Percentiles rank a stretch among this genome's conserved stretches.
These are phyloP conservation scores for Pseudomyrmex pallidus DNA, from an alignment of 1,140 invertebrate species.

Conservation along the genomic window DNA sequence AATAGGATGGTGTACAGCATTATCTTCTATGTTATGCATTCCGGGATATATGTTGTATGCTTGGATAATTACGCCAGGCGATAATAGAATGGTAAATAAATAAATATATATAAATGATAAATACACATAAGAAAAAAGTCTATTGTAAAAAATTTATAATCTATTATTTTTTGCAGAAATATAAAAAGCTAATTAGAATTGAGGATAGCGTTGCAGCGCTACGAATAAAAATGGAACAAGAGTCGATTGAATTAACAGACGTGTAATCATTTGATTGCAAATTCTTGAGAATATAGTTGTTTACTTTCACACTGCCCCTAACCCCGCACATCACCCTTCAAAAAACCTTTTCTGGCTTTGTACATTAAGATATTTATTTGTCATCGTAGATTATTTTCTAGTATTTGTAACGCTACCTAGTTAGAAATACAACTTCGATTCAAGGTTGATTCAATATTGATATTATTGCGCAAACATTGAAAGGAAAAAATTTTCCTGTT, in stretches of 20 bases:
- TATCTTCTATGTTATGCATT: slow-evolving; percentile 90
- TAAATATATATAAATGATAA: not conserved
- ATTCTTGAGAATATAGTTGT: slow-evolving; percentile 17
- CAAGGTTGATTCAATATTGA: too few species aligned
- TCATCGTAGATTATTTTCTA: not conserved
- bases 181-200: slow-evolving; percentile 90
- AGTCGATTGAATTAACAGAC: slow-evolving; percentile 67
- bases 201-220: slow-evolving; percentile 91
- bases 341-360: slow-evolving; percentile 54
- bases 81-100: slow-evolving; percentile 63
- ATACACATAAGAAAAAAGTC: not conserved
- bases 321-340: slow-evolving; percentile 16
- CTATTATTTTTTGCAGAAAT: slow-evolving; percentile 87
- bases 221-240: slow-evolving; percentile 86
- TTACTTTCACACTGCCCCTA: slow-evolving; percentile 34
- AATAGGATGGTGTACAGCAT: slow-evolving; percentile 90
- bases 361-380: slow-evolving; percentile 54
- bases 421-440: too few species aligned
- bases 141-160: not conserved
- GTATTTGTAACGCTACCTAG: too few species aligned
- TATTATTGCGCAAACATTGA: too few species aligned
- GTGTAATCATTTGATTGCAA: slow-evolving; percentile 54
- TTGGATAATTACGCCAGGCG: slow-evolving; percentile 86
- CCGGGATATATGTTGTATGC: slow-evolving; percentile 88
- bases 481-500: too few species aligned